Conservation (phyloP, 2,797 vertebrate species). For the Spatula versicolor region DNA sequence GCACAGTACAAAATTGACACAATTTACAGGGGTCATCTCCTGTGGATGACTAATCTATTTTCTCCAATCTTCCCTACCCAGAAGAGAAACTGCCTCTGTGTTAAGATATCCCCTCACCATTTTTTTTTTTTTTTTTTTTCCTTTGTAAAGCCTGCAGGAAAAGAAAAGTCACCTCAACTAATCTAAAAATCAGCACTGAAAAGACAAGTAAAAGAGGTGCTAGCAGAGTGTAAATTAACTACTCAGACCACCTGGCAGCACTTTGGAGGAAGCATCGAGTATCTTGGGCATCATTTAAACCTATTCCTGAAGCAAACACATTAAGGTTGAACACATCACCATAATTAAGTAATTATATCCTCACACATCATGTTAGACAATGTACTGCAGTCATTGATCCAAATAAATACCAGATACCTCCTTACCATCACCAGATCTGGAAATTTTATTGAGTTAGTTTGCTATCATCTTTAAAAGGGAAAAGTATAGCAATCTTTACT, state of each 20-base stretch:
- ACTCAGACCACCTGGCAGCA: neutral
- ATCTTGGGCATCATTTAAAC: neutral
- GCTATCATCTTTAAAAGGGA: neutral
- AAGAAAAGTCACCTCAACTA: neutral
- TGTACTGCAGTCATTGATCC: neutral
- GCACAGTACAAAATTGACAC: neutral
- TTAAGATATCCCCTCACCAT: neutral
- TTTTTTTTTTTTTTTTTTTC: neutral
- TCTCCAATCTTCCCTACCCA: neutral
- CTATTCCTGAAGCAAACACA: neutral
- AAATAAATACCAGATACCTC: neutral
- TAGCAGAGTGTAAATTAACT: neutral
- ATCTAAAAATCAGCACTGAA: neutral
- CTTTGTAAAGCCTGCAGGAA: neutral
- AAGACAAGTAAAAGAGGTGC: neutral
- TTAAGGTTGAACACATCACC: neutral
- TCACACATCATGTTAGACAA: neutral
- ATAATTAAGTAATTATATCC: neutral
- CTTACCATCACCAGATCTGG: neutral
- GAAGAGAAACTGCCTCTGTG: neutral
- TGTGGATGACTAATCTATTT: neutral
- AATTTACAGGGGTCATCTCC: neutral
- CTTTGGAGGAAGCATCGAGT: neutral
- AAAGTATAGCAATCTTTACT: neutral
- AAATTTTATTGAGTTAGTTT: neutral